These are phyloP conservation scores for Amphimedon queenslandica DNA, from an alignment of 37 sponge, comb jelly and placozoan species.

Conservation along the genomic window DNA sequence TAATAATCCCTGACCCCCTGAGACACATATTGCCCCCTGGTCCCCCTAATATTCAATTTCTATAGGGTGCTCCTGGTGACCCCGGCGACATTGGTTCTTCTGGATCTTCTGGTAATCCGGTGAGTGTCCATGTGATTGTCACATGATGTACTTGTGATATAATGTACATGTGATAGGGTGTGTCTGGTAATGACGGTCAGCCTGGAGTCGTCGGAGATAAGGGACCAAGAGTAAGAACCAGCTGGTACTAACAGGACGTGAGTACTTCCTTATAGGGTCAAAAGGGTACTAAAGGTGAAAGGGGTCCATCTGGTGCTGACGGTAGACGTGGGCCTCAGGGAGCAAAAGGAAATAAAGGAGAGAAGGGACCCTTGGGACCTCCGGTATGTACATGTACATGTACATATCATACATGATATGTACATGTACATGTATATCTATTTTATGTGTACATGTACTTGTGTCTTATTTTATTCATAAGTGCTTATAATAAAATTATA, in stretches of 20 bases:
- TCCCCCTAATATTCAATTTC: not conserved
- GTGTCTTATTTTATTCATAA: not conserved
- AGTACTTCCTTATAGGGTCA: not conserved
- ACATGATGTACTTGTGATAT: no score
- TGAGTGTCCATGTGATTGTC: no score
- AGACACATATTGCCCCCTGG: not conserved
- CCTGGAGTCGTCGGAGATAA: not conserved
- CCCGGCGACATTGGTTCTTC: slow-evolving; percentile 30
- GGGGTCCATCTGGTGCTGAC: not conserved
- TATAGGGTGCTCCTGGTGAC: slow-evolving; percentile 10
- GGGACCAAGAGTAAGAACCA: not conserved
- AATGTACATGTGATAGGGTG: no score
- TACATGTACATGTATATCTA: no score
- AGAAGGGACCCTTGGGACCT: slow-evolving; percentile 2
- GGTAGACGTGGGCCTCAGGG: slow-evolving; percentile 9
- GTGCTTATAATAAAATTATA: no score
- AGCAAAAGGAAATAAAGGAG: slow-evolving; percentile 16
- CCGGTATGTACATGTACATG: no score
- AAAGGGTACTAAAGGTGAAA: not conserved
- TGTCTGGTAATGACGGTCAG: not conserved
- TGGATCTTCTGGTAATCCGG: slow-evolving; percentile 48
- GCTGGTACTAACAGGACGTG: not conserved
- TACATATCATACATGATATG: no score
- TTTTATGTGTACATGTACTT: slow-evolving; percentile 2
- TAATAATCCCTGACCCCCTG: no score